phyloP scores from a whole-genome alignment of 2,888 invertebrate species.

The Drosophila anomelani region DNA sequence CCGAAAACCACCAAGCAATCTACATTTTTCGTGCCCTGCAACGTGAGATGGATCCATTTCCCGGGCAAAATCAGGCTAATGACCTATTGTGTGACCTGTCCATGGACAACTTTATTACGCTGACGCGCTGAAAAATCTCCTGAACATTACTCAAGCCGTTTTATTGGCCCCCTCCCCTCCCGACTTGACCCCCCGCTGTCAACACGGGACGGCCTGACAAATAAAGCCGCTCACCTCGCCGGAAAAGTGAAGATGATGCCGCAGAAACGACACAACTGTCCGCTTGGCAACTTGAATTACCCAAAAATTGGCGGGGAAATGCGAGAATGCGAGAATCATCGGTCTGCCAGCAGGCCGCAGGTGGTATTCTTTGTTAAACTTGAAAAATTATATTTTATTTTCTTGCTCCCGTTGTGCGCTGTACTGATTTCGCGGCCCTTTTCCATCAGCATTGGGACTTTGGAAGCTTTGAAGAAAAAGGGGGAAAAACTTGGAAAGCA shows the following conservation, averaged over 20 bases:
- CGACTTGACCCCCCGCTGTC: conserved; percentile 51
- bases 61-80: conserved; percentile 55
- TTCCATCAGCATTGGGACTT: conserved; percentile 34
- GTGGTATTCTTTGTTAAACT: conserved; percentile 50
- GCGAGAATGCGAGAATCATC: conserved; percentile 32
- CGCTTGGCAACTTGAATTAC: conserved; percentile 33
- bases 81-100: conserved; percentile 52
- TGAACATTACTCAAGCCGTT: conserved; percentile 74
- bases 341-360: conserved; percentile 31
- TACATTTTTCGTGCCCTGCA: conserved; percentile 4
- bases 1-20: conserved; percentile 7
- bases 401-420: conserved; percentile 26
- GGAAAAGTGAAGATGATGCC: conserved; percentile 45
- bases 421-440: conserved; percentile 55
- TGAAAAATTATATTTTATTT: conserved; percentile 66
- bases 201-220: conserved; percentile 57
- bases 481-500: conserved; percentile 13
- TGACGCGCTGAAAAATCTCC: conserved; percentile 71
- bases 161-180: conserved; percentile 62
- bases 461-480: conserved; percentile 1
- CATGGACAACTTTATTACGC: conserved; percentile 73
- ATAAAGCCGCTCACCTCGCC: conserved; percentile 51
- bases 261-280: conserved; percentile 24
- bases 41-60: conserved; percentile 38
- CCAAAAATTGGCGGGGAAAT: conserved; percentile 56